A percentile compares a stretch with the other conserved stretches of the same genome.
phyloP scores from a whole-genome alignment of 2,113 vertebrate species.

The Platycercus adscitus region DNA sequence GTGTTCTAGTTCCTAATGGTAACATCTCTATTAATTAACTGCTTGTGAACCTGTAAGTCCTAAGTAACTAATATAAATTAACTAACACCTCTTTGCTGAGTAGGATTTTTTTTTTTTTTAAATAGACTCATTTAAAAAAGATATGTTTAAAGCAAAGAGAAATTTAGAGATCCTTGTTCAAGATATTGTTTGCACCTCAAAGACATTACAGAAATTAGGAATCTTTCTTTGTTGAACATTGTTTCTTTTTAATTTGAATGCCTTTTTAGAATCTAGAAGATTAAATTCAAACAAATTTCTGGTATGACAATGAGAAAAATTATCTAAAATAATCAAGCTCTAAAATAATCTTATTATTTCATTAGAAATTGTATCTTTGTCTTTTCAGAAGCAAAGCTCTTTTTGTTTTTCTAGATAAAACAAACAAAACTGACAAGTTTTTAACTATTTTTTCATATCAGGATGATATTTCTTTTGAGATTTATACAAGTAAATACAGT shows the following conservation, averaged over 20 bases:
- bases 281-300: background rate
- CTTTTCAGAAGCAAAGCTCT: background rate
- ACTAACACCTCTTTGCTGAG: background rate
- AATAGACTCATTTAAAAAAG: background rate
- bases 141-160: background rate
- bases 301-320: background rate
- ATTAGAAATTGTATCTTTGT: background rate
- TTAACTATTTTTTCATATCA: conserved; percentile 1
- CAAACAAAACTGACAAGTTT: background rate
- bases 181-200: background rate
- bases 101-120: background rate
- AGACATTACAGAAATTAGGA: background rate
- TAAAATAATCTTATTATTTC: background rate
- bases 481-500: conserved; percentile 71
- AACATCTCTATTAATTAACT: background rate
- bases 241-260: background rate
- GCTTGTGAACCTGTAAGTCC: background rate
- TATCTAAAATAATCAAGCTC: background rate
- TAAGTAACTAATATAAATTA: background rate
- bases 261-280: background rate
- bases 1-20: background rate
- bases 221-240: background rate
- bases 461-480: conserved; percentile 42
- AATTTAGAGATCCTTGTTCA: background rate
- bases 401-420: background rate